These are phyloP conservation scores for Goniozus legneri DNA, from an alignment of 1,140 invertebrate genomes.

Conservation along the genomic window DNA sequence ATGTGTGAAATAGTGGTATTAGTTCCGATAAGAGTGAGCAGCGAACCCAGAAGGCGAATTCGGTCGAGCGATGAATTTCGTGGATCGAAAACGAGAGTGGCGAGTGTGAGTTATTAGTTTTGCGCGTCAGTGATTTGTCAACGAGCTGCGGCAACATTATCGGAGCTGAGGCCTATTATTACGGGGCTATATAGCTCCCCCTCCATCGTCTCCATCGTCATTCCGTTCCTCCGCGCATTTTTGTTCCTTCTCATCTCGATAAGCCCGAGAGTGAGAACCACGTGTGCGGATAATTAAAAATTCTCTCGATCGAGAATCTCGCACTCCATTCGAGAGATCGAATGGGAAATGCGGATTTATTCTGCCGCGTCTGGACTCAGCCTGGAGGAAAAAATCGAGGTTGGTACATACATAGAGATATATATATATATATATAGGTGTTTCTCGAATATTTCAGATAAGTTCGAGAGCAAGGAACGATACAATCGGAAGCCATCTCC, in stretches of 20 bases:
- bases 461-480: neutral
- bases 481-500: slow-evolving; percentile 11
- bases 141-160: neutral
- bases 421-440: neutral
- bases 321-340: no score
- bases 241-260: neutral
- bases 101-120: no score
- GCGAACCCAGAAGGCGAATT: neutral
- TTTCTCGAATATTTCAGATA: neutral
- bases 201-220: neutral
- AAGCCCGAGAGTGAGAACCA: neutral
- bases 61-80: neutral
- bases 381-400: neutral
- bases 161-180: neutral
- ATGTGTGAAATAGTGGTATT: neutral
- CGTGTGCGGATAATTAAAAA: neutral
- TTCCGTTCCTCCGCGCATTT: neutral
- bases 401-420: neutral
- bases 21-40: neutral
- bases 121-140: neutral
- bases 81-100: neutral
- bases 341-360: no score
- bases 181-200: neutral
- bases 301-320: neutral
- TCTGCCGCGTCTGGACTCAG: no score